Conservation (phyloP, 2,113 vertebrate species). For the Neolamprologus sp. region DNA sequence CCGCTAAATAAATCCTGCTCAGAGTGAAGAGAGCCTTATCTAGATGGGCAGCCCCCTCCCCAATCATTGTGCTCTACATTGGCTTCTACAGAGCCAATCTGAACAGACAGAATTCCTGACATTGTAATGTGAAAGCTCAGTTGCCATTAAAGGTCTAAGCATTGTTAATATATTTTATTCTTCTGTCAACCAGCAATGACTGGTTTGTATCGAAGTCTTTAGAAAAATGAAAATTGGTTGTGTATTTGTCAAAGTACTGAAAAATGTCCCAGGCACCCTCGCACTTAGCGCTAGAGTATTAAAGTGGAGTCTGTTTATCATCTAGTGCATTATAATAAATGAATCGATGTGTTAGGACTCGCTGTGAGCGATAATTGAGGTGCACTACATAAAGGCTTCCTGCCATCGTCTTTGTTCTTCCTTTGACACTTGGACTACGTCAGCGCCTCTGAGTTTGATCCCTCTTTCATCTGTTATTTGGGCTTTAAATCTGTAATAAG, state of each 20-base stretch:
- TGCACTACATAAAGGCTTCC: neutral
- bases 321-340: neutral
- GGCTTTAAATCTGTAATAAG: constrained; percentile 34
- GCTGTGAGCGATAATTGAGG: neutral
- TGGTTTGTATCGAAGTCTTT: neutral
- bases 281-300: neutral
- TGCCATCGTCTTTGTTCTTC: constrained; percentile 13
- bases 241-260: neutral
- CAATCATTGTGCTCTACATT: constrained; percentile 14
- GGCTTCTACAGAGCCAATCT: constrained; percentile 17
- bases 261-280: neutral
- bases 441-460: neutral
- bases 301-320: neutral
- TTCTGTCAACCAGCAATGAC: neutral
- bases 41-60: constrained; percentile 3
- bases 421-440: constrained; percentile 2
- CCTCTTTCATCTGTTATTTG: constrained; percentile 31
- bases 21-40: constrained; percentile 51
- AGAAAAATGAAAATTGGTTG: neutral
- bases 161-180: neutral
- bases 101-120: constrained; percentile 53
- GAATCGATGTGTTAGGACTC: constrained; percentile 25
- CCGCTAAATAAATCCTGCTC: constrained; percentile 48
- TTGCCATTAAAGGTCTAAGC: neutral
- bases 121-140: constrained; percentile 40